These are phyloP conservation scores for Aphelenchoides bicaudatus DNA, from an alignment of 2,888 invertebrate species.

Conservation along the genomic window DNA sequence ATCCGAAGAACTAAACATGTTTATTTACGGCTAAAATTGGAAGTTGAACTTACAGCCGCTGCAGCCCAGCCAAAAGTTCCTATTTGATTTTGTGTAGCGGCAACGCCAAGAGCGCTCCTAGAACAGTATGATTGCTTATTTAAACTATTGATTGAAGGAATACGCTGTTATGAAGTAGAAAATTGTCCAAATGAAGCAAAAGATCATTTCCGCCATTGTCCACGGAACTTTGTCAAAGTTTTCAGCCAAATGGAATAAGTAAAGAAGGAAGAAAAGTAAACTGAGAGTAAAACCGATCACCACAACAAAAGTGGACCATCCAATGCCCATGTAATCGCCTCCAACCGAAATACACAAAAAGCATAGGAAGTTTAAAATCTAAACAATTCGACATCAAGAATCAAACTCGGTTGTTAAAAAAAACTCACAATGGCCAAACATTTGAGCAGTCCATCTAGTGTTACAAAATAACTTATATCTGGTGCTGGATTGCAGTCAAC, in stretches of 20 bases:
- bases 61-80: not conserved
- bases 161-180: conserved; percentile 73
- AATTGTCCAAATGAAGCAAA: conserved; percentile 72
- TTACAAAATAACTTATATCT: conserved; percentile 72
- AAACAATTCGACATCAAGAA: not conserved
- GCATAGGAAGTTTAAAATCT: conserved; percentile 66
- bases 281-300: conserved; percentile 83
- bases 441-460: conserved; percentile 75
- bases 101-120: not conserved
- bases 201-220: conserved; percentile 75
- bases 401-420: conserved; percentile 28
- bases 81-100: not conserved
- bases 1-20: conserved; percentile 77
- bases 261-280: conserved; percentile 73
- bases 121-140: too few relatives aligned
- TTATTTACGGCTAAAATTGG: not conserved
- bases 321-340: conserved; percentile 68
- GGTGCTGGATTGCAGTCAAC: conserved; percentile 3
- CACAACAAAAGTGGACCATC: conserved; percentile 66
- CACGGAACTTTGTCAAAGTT: conserved; percentile 80
- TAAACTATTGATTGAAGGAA: too few relatives aligned
- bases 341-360: conserved; percentile 77
- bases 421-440: conserved; percentile 69
- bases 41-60: not conserved
- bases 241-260: conserved; percentile 80